These are phyloP conservation scores for Platanista minor DNA, from an alignment of 2,113 vertebrate genomes.

Conservation along the genomic window DNA sequence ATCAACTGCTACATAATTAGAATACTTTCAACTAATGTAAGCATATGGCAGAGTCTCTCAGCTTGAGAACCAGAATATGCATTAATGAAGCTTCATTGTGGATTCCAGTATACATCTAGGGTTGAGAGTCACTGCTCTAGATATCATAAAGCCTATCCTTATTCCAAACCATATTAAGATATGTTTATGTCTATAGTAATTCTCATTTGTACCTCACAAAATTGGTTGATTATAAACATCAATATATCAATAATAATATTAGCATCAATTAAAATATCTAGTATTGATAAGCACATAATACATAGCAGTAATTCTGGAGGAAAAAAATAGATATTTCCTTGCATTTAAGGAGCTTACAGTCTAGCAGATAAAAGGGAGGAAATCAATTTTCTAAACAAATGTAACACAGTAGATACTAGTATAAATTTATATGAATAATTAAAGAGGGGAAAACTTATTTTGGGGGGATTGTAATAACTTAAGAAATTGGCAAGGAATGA, in stretches of 20 bases:
- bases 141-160: not conserved
- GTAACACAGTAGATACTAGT: not conserved
- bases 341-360: not conserved
- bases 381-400: not conserved
- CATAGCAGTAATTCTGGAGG: not conserved
- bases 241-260: not conserved
- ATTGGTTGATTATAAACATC: not conserved
- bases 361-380: not conserved
- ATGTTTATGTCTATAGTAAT: not conserved
- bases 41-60: no score
- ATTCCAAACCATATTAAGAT: not conserved
- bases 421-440: not conserved
- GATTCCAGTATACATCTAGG: not conserved
- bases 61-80: no score
- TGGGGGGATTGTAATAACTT: not conserved
- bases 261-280: not conserved
- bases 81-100: no score
- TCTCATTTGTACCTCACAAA: not conserved
- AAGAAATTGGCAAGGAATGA: not conserved
- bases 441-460: not conserved
- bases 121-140: no score
- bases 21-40: no score
- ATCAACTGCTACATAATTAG: no score
- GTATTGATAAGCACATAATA: not conserved
- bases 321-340: not conserved